These are phyloP conservation scores for Zygothrica quintamaculata DNA, from an alignment of 2,888 invertebrate species.

Conservation along the genomic window DNA sequence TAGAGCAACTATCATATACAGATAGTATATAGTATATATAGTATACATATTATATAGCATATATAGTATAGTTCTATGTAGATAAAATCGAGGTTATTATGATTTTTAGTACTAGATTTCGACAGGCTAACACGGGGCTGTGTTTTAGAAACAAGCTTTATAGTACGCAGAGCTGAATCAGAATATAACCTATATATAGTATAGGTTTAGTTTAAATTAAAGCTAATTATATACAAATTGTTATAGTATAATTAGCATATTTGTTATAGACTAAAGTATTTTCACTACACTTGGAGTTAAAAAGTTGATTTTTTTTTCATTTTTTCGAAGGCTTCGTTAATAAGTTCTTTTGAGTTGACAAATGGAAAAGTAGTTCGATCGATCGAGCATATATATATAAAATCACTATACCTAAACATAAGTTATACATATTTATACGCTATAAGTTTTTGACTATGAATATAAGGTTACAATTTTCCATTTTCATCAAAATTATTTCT, in stretches of 20 bases:
- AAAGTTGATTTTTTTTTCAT: constrained; percentile 40
- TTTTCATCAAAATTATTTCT: constrained; percentile 39
- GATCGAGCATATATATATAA: constrained; percentile 46
- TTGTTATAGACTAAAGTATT: constrained; percentile 52
- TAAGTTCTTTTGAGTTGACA: constrained; percentile 81
- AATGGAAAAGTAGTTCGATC: constrained; percentile 70
- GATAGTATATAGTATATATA: constrained; percentile 10
- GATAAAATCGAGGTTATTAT: constrained; percentile 59
- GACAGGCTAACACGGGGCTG: constrained; percentile 33
- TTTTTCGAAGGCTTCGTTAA: constrained; percentile 78
- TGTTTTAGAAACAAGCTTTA: constrained; percentile 73
- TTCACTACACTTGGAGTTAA: constrained; percentile 76
- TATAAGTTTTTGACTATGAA: constrained; percentile 26
- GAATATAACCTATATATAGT: constrained; percentile 3
- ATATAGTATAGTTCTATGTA: constrained; percentile 9
- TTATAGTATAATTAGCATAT: constrained; percentile 32
- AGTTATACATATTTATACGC: constrained; percentile 10
- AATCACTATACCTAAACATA: constrained; percentile 46
- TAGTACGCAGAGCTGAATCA: constrained; percentile 62
- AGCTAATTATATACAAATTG: constrained; percentile 53
- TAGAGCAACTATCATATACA: constrained; percentile 30
- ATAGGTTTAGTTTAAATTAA: constrained; percentile 27
- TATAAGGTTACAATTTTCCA: constrained; percentile 35
- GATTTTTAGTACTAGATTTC: constrained; percentile 18
- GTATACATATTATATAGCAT: constrained; percentile 7